Conservation (phyloP, 64 coral and sea anemone species). For the Porites australiensis region DNA sequence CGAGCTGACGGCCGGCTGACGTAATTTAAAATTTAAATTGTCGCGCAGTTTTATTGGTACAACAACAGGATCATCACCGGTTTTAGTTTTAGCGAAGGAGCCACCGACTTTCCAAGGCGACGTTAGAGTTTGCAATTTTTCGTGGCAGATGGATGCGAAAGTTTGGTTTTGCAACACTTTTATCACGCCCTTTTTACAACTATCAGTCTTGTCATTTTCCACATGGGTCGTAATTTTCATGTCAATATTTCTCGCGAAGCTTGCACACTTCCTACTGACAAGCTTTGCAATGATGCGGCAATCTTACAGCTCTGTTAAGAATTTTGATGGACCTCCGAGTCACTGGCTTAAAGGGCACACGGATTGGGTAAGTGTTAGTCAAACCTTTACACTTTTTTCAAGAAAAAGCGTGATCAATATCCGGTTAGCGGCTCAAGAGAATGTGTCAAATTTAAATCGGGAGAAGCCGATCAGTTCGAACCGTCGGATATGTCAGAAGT, state of each 20-base stretch:
- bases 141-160: not conserved
- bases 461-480: too few relatives aligned
- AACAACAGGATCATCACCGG: not conserved
- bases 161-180: not conserved
- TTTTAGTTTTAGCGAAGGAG: not conserved
- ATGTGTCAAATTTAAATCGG: too few relatives aligned
- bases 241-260: conserved; percentile 4
- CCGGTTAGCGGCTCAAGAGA: too few relatives aligned
- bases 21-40: conserved; percentile 35
- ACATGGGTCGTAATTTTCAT: not conserved
- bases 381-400: not conserved
- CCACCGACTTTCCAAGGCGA: not conserved
- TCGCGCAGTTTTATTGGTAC: not conserved
- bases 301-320: not conserved
- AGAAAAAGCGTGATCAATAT: too few relatives aligned
- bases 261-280: conserved; percentile 11
- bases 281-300: conserved; percentile 20
- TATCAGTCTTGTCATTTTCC: not conserved
- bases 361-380: conserved; percentile 13
- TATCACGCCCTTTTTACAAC: not conserved
- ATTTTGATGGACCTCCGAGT: not conserved
- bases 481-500: too few relatives aligned
- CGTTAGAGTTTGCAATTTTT: not conserved
- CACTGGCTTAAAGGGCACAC: conserved; percentile 31
- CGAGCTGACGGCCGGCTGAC: not conserved